Evolutionary conservation across 2,888 invertebrate species (phyloP), one percentile per base, ranked within the genome.

Genomic region (Blastobasis adustella): DNA sequence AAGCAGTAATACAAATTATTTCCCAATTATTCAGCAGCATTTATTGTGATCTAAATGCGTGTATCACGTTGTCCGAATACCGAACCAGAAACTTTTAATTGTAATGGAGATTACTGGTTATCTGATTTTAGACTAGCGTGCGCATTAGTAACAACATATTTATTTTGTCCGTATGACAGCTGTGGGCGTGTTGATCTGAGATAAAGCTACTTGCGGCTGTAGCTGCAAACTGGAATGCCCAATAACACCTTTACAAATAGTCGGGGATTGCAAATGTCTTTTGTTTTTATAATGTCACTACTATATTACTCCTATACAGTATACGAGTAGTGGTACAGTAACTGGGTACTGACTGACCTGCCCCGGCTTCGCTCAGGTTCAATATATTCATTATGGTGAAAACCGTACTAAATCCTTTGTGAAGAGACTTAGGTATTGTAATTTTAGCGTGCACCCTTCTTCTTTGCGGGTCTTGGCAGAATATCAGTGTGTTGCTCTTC

Each of bases 121-220:
- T 88, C 87, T 79, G 85, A 87, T 85, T 71, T 57, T 42, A 60
- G 67, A 61, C 76, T 73, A 73, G 77, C 74, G 74, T 79, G 75
- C 74, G 80, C 81, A 82, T 84, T 83, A 75, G 82, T 82, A 81
- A 84, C 81, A 86, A 87, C 86, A 85, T 85, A 85, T 86, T 83
- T 86, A 86, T 86, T 86, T 81, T 80, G 77, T 79, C 72, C 78
- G 73, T 79, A 76, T 87, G 86, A 87, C 88, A 87, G 85, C 78
- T 76, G 83, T 82, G 76, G 85, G 87, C 82, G 86, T 80, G 62
- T 66, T 69, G 87, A 87, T 85, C 67, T 56, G 63, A 51, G 80
- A 83, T 85, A 84, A 75, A 67, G 65, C 66, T 60, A 23, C 23
- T 23, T 23, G 63, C 63, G 62, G 64, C 61, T 65, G 67, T 75